Evolutionary conservation across 2,113 vertebrate species (phyloP).

Genomic region (Nothocercus julius): DNA sequence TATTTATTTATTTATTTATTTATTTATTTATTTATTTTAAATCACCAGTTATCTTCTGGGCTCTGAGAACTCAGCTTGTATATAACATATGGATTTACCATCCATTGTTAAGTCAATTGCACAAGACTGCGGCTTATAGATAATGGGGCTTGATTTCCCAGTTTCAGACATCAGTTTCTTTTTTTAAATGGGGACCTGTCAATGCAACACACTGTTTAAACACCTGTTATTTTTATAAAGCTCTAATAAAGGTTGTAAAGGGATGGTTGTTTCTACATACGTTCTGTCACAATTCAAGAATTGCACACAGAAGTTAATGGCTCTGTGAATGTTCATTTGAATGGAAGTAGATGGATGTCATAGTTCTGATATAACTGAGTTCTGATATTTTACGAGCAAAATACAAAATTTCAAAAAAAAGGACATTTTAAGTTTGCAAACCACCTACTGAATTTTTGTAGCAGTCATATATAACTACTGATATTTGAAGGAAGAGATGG

Average conservation of each 20-base stretch:
- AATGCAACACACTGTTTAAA: background rate
- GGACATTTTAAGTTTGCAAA: background rate
- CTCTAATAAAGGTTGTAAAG: background rate
- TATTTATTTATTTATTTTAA: background rate
- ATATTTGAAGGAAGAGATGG: background rate
- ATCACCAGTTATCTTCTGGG: background rate
- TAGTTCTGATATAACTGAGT: background rate
- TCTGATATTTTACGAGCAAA: background rate
- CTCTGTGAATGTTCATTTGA: background rate
- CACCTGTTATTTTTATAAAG: background rate
- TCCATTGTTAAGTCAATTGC: background rate
- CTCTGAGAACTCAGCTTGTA: background rate
- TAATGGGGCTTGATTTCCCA: background rate
- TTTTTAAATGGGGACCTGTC: background rate
- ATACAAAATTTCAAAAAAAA: background rate
- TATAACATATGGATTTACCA: background rate
- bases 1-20: too few relatives aligned
- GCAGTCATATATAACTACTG: too few relatives aligned
- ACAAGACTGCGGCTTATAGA: background rate
- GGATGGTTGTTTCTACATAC: too few relatives aligned
- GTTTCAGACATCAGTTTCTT: background rate
- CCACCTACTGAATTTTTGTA: background rate
- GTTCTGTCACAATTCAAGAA: background rate
- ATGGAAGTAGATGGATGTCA: background rate
- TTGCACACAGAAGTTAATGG: background rate